Conservation (phyloP, 2,113 vertebrate species). For the Poicephalus meyeri region DNA sequence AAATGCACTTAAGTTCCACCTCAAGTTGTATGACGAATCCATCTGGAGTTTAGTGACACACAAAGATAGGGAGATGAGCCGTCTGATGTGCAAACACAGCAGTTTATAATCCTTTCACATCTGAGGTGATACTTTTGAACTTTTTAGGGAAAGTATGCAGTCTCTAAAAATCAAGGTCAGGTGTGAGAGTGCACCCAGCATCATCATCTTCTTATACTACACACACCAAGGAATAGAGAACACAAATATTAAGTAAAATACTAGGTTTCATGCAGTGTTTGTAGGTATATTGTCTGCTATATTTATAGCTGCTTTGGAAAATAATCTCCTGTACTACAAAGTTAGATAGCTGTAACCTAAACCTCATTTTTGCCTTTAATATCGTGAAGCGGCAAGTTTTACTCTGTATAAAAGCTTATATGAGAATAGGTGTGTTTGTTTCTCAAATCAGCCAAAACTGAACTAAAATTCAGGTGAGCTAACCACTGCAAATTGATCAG, state of each 20-base stretch:
- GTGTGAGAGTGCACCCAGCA: background rate
- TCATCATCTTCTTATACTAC: background rate
- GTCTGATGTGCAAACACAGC: constrained; percentile 56
- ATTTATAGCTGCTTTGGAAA: constrained; percentile 8
- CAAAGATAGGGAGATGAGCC: constrained; percentile 35
- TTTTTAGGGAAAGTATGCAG: constrained; percentile 57
- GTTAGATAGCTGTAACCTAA: background rate
- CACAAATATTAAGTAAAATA: constrained; percentile 18
- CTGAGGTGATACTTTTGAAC: constrained; percentile 67
- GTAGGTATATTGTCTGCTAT: background rate
- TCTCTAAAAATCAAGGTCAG: constrained; percentile 61
- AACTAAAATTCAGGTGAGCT: constrained; percentile 1
- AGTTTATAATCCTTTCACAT: constrained; percentile 51
- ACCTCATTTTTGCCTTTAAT: constrained; percentile 13
- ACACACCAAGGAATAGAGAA: background rate
- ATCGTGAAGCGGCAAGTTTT: background rate
- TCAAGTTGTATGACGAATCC: constrained; percentile 73
- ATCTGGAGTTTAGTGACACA: constrained; percentile 68
- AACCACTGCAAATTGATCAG: constrained; percentile 54
- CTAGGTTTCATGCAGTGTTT: background rate
- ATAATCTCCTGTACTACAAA: background rate
- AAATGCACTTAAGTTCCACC: constrained; percentile 79
- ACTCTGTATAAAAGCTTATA: background rate
- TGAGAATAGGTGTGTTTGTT: background rate
- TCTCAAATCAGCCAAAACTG: background rate